phyloP scores from a whole-genome alignment of 2,888 invertebrate species.

The Trichogramma dendrolimi region DNA sequence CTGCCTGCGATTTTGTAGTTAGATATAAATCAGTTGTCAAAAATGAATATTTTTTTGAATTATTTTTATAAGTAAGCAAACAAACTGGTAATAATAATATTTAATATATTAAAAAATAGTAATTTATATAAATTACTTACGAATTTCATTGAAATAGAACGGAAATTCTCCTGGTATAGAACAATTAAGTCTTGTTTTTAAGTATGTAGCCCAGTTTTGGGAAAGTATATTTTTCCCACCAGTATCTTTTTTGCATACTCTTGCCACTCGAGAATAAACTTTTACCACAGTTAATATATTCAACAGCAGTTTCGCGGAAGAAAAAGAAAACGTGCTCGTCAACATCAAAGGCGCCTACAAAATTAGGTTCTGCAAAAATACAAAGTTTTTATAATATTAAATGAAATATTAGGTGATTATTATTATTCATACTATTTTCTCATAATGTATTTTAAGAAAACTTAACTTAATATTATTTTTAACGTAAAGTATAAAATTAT shows the following conservation, averaged over 20 bases:
- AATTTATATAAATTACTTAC: conserved; percentile 58
- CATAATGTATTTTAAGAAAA: too few relatives aligned
- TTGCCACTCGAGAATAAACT: conserved; percentile 94
- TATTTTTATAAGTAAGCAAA: conserved; percentile 7
- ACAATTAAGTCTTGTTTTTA: conserved; percentile 92
- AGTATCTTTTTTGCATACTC: conserved; percentile 93
- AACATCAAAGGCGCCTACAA: conserved; percentile 93
- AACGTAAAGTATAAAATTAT: too few relatives aligned
- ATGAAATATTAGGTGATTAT: not conserved
- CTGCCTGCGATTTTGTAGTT: too few relatives aligned
- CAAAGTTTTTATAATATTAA: conserved; percentile 17
- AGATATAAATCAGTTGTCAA: not conserved
- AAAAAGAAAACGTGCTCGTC: conserved; percentile 95
- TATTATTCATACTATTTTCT: too few relatives aligned
- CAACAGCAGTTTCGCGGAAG: conserved; percentile 94
- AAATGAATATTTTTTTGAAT: conserved; percentile 1
- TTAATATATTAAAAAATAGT: conserved; percentile 24
- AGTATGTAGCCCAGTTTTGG: conserved; percentile 94
- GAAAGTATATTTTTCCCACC: conserved; percentile 89
- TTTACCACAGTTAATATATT: conserved; percentile 94
- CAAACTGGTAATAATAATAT: conserved; percentile 17
- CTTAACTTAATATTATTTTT: too few relatives aligned
- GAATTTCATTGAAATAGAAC: conserved; percentile 98
- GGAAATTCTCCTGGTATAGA: conserved; percentile 97
- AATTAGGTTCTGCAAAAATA: conserved; percentile 85